Evolutionary conservation across 2,888 invertebrate genomes (phyloP).

Genomic region (Toxonevra muliebris): DNA sequence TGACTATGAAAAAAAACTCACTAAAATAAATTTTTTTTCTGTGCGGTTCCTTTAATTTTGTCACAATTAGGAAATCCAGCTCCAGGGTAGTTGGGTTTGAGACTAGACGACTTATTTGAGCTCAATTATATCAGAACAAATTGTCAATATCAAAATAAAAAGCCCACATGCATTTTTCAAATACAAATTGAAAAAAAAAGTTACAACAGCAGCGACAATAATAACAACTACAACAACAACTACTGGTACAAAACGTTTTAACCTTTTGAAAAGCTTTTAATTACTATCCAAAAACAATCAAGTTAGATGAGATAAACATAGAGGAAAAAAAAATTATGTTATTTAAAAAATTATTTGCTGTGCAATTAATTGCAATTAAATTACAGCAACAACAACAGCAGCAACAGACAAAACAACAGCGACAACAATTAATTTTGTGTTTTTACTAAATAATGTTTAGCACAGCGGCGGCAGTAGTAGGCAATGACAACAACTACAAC

Average conservation of each 20-base stretch:
- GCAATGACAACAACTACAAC: neutral
- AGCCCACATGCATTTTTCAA: neutral
- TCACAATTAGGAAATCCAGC: too few species aligned
- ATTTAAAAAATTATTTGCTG: conserved; percentile 30
- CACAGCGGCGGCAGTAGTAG: too few species aligned
- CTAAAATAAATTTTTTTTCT: too few species aligned
- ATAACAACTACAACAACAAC: conserved; percentile 26
- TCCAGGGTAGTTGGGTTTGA: too few species aligned
- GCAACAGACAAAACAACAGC: conserved; percentile 18
- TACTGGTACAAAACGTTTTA: conserved; percentile 27
- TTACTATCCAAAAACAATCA: conserved; percentile 22
- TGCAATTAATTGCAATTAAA: conserved; percentile 25
- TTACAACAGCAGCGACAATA: conserved; percentile 19
- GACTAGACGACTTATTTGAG: too few species aligned
- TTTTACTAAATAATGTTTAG: neutral
- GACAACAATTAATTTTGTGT: conserved; percentile 9
- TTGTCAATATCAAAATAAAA: too few species aligned
- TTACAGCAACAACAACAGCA: conserved; percentile 12
- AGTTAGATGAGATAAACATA: conserved; percentile 21
- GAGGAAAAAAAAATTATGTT: conserved; percentile 26
- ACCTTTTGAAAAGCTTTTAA: conserved; percentile 27
- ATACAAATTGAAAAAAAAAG: conserved; percentile 6
- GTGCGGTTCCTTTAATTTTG: too few species aligned
- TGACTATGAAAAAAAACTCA: too few species aligned
- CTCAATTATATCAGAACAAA: too few species aligned